Conservation (phyloP, 64 coral and sea anemone species). For the Acropora tenuis region DNA sequence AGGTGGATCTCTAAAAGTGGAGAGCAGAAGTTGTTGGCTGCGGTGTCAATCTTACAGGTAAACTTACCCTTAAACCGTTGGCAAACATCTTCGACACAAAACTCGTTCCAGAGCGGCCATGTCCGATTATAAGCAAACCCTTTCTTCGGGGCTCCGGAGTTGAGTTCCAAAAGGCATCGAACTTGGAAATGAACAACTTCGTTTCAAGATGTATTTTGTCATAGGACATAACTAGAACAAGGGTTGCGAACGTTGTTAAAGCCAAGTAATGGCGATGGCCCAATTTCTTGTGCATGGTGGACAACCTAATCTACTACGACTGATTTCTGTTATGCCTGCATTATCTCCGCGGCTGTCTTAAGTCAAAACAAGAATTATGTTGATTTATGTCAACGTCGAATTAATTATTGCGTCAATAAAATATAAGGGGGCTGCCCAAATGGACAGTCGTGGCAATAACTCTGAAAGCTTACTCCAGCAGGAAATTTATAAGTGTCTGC, state of each 20-base stretch:
- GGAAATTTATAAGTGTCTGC: no score
- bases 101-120: conserved; percentile 25
- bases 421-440: background rate
- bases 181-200: background rate
- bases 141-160: background rate
- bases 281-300: background rate
- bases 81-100: conserved; percentile 39
- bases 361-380: background rate
- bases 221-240: background rate
- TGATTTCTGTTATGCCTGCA: no score
- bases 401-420: background rate
- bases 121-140: conserved; percentile 29
- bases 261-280: background rate
- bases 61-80: conserved; percentile 9
- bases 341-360: no score
- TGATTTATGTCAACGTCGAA: background rate
- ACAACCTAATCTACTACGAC: background rate
- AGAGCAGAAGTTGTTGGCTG: background rate
- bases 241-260: background rate
- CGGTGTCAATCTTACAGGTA: background rate
- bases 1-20: no score
- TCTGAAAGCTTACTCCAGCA: background rate
- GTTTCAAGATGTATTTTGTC: background rate
- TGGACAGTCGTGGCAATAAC: background rate
- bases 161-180: background rate